phyloP scores from a whole-genome alignment of 2,797 vertebrate genomes.

The Sardinella longiceps region DNA sequence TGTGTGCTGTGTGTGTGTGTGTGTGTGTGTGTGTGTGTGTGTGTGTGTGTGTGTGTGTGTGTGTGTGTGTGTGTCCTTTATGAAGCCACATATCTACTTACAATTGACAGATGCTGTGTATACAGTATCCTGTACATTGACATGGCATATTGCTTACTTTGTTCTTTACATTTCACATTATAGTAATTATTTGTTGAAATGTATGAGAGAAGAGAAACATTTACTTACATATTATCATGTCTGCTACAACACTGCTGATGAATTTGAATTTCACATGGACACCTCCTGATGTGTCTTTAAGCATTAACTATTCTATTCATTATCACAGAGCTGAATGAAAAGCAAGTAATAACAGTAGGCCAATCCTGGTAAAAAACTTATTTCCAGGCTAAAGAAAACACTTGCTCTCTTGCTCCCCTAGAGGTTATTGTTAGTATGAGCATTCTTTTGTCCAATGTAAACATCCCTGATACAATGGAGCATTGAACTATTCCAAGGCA shows the following conservation, averaged over 20 bases:
- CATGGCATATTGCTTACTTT: background rate
- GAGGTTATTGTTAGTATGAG: background rate
- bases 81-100: too few relatives aligned
- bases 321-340: background rate
- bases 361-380: background rate
- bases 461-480: slow-evolving; percentile 20
- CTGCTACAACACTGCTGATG: background rate
- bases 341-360: background rate
- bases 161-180: background rate
- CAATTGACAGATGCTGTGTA: background rate
- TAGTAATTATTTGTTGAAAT: background rate
- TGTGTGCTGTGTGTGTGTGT: background rate
- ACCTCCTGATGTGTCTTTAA: background rate
- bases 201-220: background rate
- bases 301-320: background rate
- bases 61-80: background rate
- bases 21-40: slow-evolving; percentile 6
- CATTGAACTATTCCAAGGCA: slow-evolving; percentile 3
- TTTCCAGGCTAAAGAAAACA: background rate
- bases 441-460: background rate
- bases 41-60: slow-evolving; percentile 16
- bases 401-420: background rate
- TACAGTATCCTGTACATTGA: background rate
- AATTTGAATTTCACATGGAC: background rate
- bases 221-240: background rate